phyloP scores from a whole-genome alignment of 1,140 invertebrate genomes.

The Maniola jurtina region DNA sequence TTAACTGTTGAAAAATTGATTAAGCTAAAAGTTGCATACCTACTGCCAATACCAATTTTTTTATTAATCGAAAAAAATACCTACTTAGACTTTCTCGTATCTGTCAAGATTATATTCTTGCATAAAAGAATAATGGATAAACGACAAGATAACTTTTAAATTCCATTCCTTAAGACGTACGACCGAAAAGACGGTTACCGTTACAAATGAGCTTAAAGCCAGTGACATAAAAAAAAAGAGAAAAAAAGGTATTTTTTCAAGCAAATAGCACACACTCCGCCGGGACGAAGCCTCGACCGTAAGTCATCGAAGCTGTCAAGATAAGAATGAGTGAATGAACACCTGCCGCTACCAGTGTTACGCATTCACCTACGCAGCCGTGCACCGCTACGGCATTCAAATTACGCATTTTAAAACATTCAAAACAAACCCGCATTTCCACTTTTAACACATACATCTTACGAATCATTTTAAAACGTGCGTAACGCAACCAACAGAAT shows the following conservation, averaged over 20 bases:
- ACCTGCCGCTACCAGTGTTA: constrained; percentile 75
- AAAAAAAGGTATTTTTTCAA: constrained; percentile 52
- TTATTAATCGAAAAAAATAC: not conserved
- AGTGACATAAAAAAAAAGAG: constrained; percentile 64
- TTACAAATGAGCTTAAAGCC: constrained; percentile 72
- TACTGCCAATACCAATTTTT: too few species aligned
- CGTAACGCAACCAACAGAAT: constrained; percentile 19
- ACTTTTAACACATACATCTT: constrained; percentile 33
- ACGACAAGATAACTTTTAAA: constrained; percentile 58
- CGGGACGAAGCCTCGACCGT: constrained; percentile 55
- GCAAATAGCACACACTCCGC: constrained; percentile 68
- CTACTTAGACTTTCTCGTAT: constrained; percentile 36
- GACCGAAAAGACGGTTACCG: constrained; percentile 66
- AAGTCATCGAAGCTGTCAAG: constrained; percentile 77
- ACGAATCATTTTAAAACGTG: constrained; percentile 42
- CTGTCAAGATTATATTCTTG: constrained; percentile 55
- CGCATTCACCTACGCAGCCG: constrained; percentile 65
- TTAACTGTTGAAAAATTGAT: too few species aligned
- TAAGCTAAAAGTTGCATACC: too few species aligned
- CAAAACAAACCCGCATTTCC: constrained; percentile 33
- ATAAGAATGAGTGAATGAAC: constrained; percentile 77
- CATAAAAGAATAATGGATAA: constrained; percentile 57
- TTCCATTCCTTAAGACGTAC: constrained; percentile 60
- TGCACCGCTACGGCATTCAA: constrained; percentile 36
- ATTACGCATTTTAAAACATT: constrained; percentile 48